Evolutionary conservation across 1,140 invertebrate species (phyloP).

Genomic region (Drosophila simulans): DNA sequence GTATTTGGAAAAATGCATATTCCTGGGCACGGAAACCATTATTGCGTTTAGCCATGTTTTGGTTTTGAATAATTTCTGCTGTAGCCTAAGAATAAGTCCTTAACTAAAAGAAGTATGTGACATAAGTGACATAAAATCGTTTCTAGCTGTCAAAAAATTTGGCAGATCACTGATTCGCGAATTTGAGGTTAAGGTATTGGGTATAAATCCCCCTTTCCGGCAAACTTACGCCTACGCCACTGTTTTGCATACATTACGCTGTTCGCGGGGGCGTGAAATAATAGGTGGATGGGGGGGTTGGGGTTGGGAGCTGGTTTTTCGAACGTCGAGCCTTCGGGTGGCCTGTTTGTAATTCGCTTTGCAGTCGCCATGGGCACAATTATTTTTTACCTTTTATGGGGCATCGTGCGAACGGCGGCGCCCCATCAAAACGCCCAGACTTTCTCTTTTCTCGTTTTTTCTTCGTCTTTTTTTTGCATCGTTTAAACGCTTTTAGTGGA

Average conservation of each 20-base stretch:
- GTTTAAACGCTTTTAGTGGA: slow-evolving; percentile 72
- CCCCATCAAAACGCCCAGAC: slow-evolving; percentile 14
- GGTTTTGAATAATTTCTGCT: too few relatives aligned
- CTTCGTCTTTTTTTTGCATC: slow-evolving; percentile 6
- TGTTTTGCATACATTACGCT: slow-evolving; percentile 70
- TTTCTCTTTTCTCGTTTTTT: slow-evolving; percentile 3
- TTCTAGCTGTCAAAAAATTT: too few relatives aligned
- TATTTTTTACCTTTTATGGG: slow-evolving; percentile 67
- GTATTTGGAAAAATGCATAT: too few relatives aligned
- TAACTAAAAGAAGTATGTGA: too few relatives aligned
- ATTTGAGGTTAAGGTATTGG: too few relatives aligned
- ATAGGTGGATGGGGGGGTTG: background rate
- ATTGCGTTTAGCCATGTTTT: too few relatives aligned
- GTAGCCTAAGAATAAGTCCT: too few relatives aligned
- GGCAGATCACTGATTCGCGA: too few relatives aligned
- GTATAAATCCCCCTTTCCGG: background rate
- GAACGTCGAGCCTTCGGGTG: slow-evolving; percentile 49
- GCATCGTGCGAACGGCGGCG: slow-evolving; percentile 28
- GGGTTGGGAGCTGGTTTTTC: background rate
- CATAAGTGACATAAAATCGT: too few relatives aligned
- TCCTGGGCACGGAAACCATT: too few relatives aligned
- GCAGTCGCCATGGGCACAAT: slow-evolving; percentile 80
- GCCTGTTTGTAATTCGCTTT: slow-evolving; percentile 81
- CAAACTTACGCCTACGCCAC: background rate
- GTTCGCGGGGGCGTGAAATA: slow-evolving; percentile 29